Percentiles rank a stretch among this genome's conserved stretches.
Evolutionary conservation across 2,797 vertebrate genomes (phyloP).

Genomic region (Notamacropus eugenii): DNA sequence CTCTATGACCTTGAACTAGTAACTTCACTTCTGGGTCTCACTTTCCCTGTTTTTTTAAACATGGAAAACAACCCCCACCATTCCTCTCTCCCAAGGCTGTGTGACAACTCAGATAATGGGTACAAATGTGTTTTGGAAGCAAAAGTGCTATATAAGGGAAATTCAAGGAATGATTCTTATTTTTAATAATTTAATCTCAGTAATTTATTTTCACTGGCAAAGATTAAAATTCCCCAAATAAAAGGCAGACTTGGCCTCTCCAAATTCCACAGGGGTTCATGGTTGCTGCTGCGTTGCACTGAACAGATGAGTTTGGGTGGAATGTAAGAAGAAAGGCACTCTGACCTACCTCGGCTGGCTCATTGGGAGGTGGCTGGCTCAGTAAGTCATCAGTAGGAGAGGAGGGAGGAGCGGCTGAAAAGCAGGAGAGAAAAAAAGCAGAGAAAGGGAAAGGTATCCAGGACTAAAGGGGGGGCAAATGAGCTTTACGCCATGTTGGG

Average conservation of each 20-base stretch:
- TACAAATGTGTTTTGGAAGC: conserved; percentile 30
- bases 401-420: background rate
- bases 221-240: background rate
- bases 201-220: conserved; percentile 40
- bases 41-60: background rate
- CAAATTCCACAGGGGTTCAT: background rate
- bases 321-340: background rate
- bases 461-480: background rate
- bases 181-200: background rate
- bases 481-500: background rate
- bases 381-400: background rate
- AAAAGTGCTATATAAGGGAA: background rate
- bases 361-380: background rate
- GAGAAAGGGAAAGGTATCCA: background rate
- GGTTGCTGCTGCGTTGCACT: background rate
- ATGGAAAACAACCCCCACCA: background rate
- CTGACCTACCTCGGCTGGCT: background rate
- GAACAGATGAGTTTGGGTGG: background rate
- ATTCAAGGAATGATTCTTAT: background rate
- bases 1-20: background rate
- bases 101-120: background rate
- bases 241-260: background rate
- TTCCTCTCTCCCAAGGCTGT: background rate
- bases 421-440: background rate
- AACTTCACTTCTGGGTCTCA: background rate